Conservation (phyloP, 2,888 invertebrate genomes). For the Selenia dentaria region DNA sequence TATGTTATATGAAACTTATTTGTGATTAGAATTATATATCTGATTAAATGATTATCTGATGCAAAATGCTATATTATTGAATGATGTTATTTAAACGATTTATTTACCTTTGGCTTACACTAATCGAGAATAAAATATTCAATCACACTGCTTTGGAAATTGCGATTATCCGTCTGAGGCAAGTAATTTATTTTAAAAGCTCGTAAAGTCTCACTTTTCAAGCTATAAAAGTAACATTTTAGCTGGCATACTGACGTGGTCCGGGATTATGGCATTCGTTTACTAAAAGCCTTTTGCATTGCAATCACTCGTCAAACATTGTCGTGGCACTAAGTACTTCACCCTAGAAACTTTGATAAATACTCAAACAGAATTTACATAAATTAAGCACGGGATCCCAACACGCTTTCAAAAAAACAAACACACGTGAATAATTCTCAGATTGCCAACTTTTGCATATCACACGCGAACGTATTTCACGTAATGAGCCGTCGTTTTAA, state of each 20-base stretch:
- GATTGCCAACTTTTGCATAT: constrained; percentile 66
- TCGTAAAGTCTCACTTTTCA: constrained; percentile 81
- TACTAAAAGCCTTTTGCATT: constrained; percentile 53
- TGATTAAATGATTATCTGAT: constrained; percentile 1
- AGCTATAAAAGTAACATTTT: constrained; percentile 81
- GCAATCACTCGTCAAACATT: constrained; percentile 69
- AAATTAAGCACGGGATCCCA: constrained; percentile 54
- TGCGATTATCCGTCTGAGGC: constrained; percentile 64
- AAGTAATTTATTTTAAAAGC: constrained; percentile 80
- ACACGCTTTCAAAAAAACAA: constrained; percentile 60
- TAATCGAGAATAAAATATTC: constrained; percentile 70
- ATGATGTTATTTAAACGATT: constrained; percentile 50
- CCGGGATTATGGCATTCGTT: constrained; percentile 57
- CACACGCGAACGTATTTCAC: constrained; percentile 75
- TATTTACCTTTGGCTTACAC: constrained; percentile 62
- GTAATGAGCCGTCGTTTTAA: constrained; percentile 63
- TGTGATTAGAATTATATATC: constrained; percentile 5
- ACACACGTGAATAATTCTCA: constrained; percentile 59
- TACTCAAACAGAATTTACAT: constrained; percentile 61
- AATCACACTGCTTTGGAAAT: constrained; percentile 62
- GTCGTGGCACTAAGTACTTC: constrained; percentile 68
- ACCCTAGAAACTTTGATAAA: constrained; percentile 50
- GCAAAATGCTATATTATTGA: constrained; percentile 22
- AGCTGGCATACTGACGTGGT: constrained; percentile 64
- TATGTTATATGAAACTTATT: constrained; percentile 12